A percentile compares a stretch with the other conserved stretches of the same genome.
phyloP scores from a whole-genome alignment of 2,113 vertebrate genomes.

The Malaclemys terrapin region DNA sequence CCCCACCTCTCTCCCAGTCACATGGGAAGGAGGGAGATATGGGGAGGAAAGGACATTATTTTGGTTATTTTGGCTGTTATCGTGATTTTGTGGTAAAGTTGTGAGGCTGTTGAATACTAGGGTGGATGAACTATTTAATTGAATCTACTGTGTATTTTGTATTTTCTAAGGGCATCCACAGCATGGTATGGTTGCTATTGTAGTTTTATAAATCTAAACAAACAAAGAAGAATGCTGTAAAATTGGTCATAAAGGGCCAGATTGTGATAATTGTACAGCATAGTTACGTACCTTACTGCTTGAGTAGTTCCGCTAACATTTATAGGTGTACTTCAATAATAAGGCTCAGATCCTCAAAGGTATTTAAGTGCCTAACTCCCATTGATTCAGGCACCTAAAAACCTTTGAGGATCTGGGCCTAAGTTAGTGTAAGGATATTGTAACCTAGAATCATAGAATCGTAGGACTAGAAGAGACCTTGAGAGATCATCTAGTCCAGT shows the following conservation, averaged over 20 bases:
- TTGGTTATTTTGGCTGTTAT: slow-evolving; percentile 45
- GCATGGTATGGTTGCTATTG: slow-evolving; percentile 33
- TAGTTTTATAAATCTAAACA: slow-evolving; percentile 49
- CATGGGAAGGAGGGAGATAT: not conserved
- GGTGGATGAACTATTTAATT: slow-evolving; percentile 43
- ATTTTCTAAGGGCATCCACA: slow-evolving; percentile 59
- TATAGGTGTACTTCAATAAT: slow-evolving; percentile 40
- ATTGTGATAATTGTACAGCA: slow-evolving; percentile 56
- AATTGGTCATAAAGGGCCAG: slow-evolving; percentile 69
- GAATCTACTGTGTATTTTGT: slow-evolving; percentile 34
- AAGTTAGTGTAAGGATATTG: too few species aligned
- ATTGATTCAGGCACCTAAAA: too few species aligned
- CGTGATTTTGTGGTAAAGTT: slow-evolving; percentile 48
- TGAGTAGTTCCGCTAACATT: slow-evolving; percentile 42
- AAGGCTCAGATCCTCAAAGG: not conserved
- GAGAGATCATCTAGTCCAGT: too few species aligned
- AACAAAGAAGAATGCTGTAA: slow-evolving; percentile 62
- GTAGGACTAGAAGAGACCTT: too few species aligned
- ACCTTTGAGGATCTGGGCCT: too few species aligned
- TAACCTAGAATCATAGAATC: too few species aligned
- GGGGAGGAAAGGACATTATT: not conserved
- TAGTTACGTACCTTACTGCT: slow-evolving; percentile 28
- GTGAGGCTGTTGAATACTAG: slow-evolving; percentile 50
- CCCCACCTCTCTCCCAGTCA: not conserved
- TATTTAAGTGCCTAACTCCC: too few species aligned